Percentiles rank a stretch among this genome's conserved stretches.
Evolutionary conservation across 2,113 vertebrate species (phyloP).

Genomic region (Corapipo altera): DNA sequence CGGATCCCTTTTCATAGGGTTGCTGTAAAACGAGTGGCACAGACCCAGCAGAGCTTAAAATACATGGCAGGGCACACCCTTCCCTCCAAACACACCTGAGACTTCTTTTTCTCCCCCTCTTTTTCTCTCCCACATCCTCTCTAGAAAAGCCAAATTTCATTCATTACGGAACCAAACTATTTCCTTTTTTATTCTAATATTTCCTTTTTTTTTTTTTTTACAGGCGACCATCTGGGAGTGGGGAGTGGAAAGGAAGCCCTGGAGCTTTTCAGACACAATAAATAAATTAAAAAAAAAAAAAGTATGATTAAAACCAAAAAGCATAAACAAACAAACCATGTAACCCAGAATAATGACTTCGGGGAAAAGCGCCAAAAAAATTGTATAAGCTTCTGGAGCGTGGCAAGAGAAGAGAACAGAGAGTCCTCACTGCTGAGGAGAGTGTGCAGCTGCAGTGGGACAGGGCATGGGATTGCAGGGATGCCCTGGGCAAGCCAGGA

Average conservation of each 20-base stretch:
- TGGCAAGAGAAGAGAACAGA: constrained; percentile 11
- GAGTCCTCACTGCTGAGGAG: background rate
- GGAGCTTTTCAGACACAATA: constrained; percentile 23
- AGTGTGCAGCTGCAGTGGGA: background rate
- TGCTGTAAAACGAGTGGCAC: background rate
- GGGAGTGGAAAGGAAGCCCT: constrained; percentile 4
- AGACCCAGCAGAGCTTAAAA: constrained; percentile 62
- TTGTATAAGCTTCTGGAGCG: constrained; percentile 28
- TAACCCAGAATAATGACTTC: constrained; percentile 44
- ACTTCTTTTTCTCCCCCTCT: constrained; percentile 26
- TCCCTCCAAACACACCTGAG: constrained; percentile 78
- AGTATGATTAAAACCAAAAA: constrained; percentile 20
- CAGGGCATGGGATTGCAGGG: background rate
- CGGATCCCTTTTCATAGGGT: background rate
- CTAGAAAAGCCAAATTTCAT: background rate
- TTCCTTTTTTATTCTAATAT: background rate
- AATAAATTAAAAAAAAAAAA: background rate
- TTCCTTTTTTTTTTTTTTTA: background rate
- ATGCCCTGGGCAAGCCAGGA: background rate
- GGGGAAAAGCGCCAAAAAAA: background rate
- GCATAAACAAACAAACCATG: constrained; percentile 37
- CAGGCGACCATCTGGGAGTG: background rate
- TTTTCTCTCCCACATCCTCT: background rate
- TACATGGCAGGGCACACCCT: constrained; percentile 37
- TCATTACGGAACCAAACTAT: background rate